Conservation (phyloP, 1,140 invertebrate species). For the Dendrolimus kikuchii region DNA sequence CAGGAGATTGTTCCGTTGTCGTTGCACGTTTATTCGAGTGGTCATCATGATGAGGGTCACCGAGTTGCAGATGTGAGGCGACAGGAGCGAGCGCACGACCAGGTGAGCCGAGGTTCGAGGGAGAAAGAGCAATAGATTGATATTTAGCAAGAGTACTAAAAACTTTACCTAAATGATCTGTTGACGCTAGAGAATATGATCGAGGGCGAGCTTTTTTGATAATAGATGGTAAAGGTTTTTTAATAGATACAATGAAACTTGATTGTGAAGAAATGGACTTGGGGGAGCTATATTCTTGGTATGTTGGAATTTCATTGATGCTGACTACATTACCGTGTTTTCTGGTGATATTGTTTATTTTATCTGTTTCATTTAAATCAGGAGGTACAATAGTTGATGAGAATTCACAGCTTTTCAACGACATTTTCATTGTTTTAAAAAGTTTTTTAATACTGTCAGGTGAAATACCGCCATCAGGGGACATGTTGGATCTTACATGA, state of each 20-base stretch:
- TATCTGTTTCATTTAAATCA: slow-evolving; percentile 2
- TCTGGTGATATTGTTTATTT: slow-evolving; percentile 11
- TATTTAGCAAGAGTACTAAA: slow-evolving; percentile 62
- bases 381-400: background rate
- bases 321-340: slow-evolving; percentile 32
- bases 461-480: slow-evolving; percentile 11
- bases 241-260: slow-evolving; percentile 32
- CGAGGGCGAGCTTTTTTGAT: slow-evolving; percentile 51
- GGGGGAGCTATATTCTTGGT: slow-evolving; percentile 42
- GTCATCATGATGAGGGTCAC: slow-evolving; percentile 37
- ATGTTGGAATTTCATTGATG: slow-evolving; percentile 40
- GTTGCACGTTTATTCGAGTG: slow-evolving; percentile 16
- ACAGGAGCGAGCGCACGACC: slow-evolving; percentile 52
- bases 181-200: slow-evolving; percentile 38
- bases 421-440: slow-evolving; percentile 31
- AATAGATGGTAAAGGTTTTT: slow-evolving; percentile 45
- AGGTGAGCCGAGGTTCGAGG: slow-evolving; percentile 50
- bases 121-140: slow-evolving; percentile 65
- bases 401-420: slow-evolving; percentile 6
- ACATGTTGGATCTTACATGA: slow-evolving; percentile 19
- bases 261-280: slow-evolving; percentile 31
- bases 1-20: slow-evolving; percentile 7
- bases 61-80: slow-evolving; percentile 40
- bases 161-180: slow-evolving; percentile 44
- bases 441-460: slow-evolving; percentile 21